Conservation (phyloP, 2,888 invertebrate genomes). For the Mythimna albipuncta region DNA sequence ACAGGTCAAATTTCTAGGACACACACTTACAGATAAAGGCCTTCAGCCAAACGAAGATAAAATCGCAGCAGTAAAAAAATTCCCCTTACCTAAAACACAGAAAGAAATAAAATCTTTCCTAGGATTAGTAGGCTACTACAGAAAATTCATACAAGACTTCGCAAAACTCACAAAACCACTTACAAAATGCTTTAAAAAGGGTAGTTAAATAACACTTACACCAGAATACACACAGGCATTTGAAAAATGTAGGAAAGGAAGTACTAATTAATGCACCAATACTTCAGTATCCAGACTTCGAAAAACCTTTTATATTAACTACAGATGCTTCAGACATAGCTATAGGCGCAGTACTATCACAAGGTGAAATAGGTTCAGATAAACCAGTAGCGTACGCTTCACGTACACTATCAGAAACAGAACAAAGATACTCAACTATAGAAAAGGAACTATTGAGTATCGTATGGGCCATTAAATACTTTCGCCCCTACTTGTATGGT, state of each 20-base stretch:
- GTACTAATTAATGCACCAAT: conserved; percentile 69
- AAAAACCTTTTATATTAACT: conserved; percentile 62
- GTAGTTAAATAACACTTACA: background rate
- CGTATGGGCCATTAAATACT: conserved; percentile 61
- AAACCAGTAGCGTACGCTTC: conserved; percentile 49
- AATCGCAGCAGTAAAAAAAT: conserved; percentile 58
- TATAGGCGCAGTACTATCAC: conserved; percentile 65
- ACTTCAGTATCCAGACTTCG: conserved; percentile 73
- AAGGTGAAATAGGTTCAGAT: conserved; percentile 58
- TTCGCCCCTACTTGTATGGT: conserved; percentile 74
- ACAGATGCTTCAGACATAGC: conserved; percentile 67
- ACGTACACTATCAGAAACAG: conserved; percentile 61
- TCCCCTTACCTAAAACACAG: conserved; percentile 60
- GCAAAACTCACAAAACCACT: background rate
- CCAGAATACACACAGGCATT: conserved; percentile 47
- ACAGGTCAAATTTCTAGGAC: conserved; percentile 46
- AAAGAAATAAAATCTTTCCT: background rate
- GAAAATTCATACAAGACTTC: background rate
- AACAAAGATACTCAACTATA: conserved; percentile 62
- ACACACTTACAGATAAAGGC: conserved; percentile 57
- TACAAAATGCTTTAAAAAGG: background rate
- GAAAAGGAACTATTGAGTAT: conserved; percentile 71
- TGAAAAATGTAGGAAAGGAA: conserved; percentile 66
- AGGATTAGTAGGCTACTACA: background rate
- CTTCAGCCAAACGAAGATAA: conserved; percentile 65